These are phyloP conservation scores for Agrotis ipsilon DNA, from an alignment of 2,888 invertebrate genomes.

Conservation along the genomic window DNA sequence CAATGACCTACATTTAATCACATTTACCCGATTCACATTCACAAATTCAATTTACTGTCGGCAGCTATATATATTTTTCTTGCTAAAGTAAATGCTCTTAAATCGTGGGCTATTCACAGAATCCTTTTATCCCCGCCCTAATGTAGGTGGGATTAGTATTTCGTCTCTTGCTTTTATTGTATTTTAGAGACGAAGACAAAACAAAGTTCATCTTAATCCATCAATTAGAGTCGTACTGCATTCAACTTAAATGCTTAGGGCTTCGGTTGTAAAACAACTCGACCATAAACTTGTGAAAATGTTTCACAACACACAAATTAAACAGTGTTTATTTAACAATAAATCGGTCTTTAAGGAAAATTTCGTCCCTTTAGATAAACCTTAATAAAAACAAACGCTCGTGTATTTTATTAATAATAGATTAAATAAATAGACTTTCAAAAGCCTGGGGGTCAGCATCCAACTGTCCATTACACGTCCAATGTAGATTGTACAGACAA, in stretches of 20 bases:
- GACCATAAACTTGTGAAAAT: slow-evolving; percentile 44
- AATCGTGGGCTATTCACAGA: slow-evolving; percentile 57
- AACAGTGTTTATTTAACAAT: not conserved
- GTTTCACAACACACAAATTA: slow-evolving; percentile 18
- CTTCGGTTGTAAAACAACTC: slow-evolving; percentile 48
- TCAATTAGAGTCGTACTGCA: slow-evolving; percentile 62
- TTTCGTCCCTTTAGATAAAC: not conserved
- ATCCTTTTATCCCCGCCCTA: slow-evolving; percentile 64
- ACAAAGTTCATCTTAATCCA: slow-evolving; percentile 64
- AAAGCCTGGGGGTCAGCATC: not conserved
- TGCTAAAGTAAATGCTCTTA: slow-evolving; percentile 48
- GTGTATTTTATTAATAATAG: not conserved
- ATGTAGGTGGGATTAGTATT: slow-evolving; percentile 67
- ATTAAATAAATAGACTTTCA: slow-evolving; percentile 8
- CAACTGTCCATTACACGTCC: not conserved
- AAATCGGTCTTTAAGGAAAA: not conserved
- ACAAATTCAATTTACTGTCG: slow-evolving; percentile 40
- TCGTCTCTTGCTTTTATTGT: slow-evolving; percentile 66
- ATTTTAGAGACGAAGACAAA: slow-evolving; percentile 61
- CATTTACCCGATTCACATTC: slow-evolving; percentile 10
- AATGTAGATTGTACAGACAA: not conserved
- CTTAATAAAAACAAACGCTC: not conserved
- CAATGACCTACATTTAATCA: slow-evolving; percentile 18
- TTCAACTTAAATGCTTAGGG: slow-evolving; percentile 52
- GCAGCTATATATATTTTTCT: slow-evolving; percentile 42